A percentile compares a stretch with the other conserved stretches of the same genome.
These are phyloP conservation scores for Cephonodes hylas DNA, from an alignment of 2,888 invertebrate genomes.

Conservation along the genomic window DNA sequence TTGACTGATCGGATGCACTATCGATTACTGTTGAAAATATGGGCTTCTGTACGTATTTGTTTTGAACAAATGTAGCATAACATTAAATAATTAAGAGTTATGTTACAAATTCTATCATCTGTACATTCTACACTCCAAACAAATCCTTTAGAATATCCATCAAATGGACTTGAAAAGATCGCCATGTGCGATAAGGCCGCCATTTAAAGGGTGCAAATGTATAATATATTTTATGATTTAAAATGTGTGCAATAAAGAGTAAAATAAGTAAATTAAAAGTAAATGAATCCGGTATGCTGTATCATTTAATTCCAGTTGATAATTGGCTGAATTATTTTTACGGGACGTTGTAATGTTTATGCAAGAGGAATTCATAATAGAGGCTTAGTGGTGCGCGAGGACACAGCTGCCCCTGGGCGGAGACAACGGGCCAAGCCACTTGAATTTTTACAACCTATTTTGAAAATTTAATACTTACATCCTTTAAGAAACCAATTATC, in stretches of 20 bases:
- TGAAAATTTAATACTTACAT: neutral
- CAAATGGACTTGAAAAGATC: too few species aligned
- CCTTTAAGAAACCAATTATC: neutral
- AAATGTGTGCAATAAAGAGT: too few species aligned
- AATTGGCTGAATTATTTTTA: neutral
- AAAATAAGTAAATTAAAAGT: too few species aligned
- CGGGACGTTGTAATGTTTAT: conserved; percentile 51
- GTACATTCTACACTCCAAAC: too few species aligned
- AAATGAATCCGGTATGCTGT: neutral
- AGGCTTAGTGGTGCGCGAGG: conserved; percentile 55
- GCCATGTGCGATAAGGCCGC: too few species aligned
- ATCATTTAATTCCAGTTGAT: neutral
- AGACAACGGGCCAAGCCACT: conserved; percentile 54
- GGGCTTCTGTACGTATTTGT: too few species aligned
- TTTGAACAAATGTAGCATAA: too few species aligned
- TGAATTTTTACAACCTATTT: conserved; percentile 59
- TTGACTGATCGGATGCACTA: neutral
- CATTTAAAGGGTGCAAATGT: too few species aligned
- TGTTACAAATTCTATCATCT: too few species aligned
- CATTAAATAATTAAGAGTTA: neutral
- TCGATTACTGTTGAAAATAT: neutral
- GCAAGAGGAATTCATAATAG: conserved; percentile 54
- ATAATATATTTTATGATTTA: too few species aligned
- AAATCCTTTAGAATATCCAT: too few species aligned
- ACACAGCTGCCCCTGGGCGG: conserved; percentile 65